Evolutionary conservation across 2,797 vertebrate genomes (phyloP), one percentile per base, ranked within the genome.

Genomic region (Lacerta viridis): DNA sequence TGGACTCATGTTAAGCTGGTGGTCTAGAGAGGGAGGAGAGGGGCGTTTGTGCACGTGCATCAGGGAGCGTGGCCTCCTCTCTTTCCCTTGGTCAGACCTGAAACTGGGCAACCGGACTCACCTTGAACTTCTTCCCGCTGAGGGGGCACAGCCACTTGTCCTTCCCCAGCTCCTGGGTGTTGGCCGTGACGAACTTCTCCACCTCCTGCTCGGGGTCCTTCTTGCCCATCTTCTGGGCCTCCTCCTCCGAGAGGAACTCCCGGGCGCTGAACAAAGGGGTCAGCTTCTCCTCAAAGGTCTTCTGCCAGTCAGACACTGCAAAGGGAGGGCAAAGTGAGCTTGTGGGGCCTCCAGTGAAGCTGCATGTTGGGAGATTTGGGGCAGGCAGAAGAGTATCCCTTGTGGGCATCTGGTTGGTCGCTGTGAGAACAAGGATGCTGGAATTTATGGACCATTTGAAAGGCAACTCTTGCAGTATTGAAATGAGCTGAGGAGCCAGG

Each of bases 71-170:
- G 5, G 74, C 25, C 83, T 33, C 29, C 29, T 17, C 7, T 15
- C 43, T 5, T 2, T 18, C 50, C 29, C 6, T 29, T 4, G 2
- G 2, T 1, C 41, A 29, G 59, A 6, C 4, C 25, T 0, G 8
- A 29, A 3, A 23, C 7, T 1, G 1, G 8, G 3, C 1, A 2
- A 9, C 9, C 0, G 39, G 23, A 25, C 77, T 13, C 84, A 98
- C 98, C 98, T 99, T 99, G 94, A 99, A 99, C 93, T 99, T 99
- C 96, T 99, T 98, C 86, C 98, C 98, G 80, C 98, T 99, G 7
- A 99, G 97, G 0, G 98, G 98, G 85, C 98, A 99, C 0, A 98
- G 97, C 98, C 98, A 99, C 91, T 99, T 99, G 96, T 99, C 98
- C 93, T 99, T 99, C 89, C 98, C 98, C 93, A 98, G 96, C 94